Conservation (phyloP, 2,113 vertebrate species). For the Anguilla rostrata region DNA sequence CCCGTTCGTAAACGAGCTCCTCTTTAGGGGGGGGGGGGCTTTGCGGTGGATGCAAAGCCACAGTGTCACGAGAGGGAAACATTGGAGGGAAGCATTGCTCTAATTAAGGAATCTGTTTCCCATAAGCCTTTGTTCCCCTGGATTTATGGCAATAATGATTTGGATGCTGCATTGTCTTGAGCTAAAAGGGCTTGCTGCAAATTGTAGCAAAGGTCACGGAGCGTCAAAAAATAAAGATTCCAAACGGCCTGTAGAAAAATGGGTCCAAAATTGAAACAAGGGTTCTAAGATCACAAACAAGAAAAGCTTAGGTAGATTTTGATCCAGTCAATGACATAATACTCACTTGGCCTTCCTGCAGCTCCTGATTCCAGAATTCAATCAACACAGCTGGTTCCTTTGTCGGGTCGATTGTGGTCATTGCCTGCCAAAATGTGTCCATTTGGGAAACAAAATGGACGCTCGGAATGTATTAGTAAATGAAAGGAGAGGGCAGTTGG, state of each 20-base stretch:
- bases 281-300: no score
- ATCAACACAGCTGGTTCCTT: not conserved
- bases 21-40: not conserved
- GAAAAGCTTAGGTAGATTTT: no score
- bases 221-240: no score
- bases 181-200: not conserved
- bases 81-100: no score
- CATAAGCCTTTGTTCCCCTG: not conserved
- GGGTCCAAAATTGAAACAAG: no score
- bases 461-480: not conserved
- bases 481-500: not conserved
- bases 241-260: no score
- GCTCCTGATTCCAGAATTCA: no score
- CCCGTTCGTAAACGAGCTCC: not conserved
- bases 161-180: no score
- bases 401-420: not conserved
- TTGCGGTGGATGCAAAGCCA: not conserved
- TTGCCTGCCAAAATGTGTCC: not conserved
- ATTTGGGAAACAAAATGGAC: not conserved
- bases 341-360: no score
- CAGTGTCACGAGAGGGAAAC: no score
- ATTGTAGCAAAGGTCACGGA: not conserved
- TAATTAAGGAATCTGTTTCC: not conserved
- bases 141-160: not conserved
- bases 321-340: no score